phyloP scores from a whole-genome alignment of 2,888 invertebrate genomes.

The Metellina segmentata region DNA sequence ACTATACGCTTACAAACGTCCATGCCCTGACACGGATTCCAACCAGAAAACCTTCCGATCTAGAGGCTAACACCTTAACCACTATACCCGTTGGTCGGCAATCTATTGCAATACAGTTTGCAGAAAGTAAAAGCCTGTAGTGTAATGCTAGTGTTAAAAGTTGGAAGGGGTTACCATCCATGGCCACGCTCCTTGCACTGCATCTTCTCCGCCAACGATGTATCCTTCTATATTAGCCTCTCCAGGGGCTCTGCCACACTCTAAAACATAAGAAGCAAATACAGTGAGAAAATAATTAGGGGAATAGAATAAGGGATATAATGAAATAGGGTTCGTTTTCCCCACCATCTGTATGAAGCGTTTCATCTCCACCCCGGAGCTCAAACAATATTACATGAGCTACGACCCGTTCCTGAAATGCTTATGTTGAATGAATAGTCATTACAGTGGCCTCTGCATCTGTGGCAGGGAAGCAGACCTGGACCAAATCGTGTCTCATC shows the following conservation, averaged over 20 bases:
- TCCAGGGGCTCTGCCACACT: neutral
- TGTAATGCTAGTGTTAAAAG: too few species aligned
- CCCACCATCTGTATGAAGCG: neutral
- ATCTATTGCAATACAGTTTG: neutral
- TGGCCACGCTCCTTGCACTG: constrained; percentile 34
- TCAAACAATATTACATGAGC: too few species aligned
- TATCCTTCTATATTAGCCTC: neutral
- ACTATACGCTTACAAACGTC: too few species aligned
- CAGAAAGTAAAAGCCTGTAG: neutral
- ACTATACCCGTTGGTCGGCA: too few species aligned
- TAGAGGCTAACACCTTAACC: too few species aligned
- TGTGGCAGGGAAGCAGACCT: too few species aligned
- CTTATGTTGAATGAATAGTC: neutral
- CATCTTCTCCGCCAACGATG: constrained; percentile 1
- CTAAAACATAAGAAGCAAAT: neutral
- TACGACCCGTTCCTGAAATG: neutral
- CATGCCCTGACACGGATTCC: too few species aligned
- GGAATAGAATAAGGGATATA: neutral
- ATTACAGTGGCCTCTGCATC: neutral
- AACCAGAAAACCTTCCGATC: too few species aligned
- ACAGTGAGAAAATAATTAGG: neutral
- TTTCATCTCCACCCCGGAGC: neutral
- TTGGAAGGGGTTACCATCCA: constrained; percentile 18
- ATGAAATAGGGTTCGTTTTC: neutral
- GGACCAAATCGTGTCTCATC: too few species aligned